Evolutionary conservation across 2,888 invertebrate species (phyloP).

Genomic region (Lumbricus terrestris): DNA sequence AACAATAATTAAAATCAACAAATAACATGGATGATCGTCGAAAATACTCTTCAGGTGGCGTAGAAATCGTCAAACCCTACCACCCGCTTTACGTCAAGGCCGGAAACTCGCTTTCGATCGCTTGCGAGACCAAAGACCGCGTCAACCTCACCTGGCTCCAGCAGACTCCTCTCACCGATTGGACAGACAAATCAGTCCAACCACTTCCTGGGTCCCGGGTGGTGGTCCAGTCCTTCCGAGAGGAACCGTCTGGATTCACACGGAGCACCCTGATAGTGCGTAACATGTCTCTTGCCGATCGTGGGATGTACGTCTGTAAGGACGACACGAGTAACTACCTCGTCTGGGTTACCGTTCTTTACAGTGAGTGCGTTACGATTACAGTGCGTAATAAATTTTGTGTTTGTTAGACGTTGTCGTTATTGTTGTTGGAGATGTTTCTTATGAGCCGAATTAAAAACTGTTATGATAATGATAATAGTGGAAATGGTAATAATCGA

Average conservation of each 20-base stretch:
- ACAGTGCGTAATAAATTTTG: too few relatives aligned
- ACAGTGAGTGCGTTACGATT: background rate
- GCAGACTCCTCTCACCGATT: background rate
- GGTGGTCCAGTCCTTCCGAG: background rate
- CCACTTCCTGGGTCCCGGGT: background rate
- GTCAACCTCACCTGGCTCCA: background rate
- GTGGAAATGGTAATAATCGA: too few relatives aligned
- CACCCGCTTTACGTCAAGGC: background rate
- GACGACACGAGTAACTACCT: background rate
- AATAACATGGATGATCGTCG: too few relatives aligned
- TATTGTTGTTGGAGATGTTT: too few relatives aligned
- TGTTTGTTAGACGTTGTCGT: too few relatives aligned
- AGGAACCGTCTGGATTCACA: constrained; percentile 8
- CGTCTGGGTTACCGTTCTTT: constrained; percentile 7
- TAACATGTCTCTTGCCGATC: background rate
- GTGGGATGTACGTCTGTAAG: background rate
- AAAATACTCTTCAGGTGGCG: background rate
- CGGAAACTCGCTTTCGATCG: background rate
- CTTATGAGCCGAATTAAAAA: too few relatives aligned
- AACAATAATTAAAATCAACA: too few relatives aligned
- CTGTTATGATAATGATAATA: too few relatives aligned
- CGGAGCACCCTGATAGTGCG: background rate
- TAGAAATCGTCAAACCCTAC: background rate
- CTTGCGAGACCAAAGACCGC: background rate
- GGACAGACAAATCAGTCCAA: background rate